phyloP scores from a whole-genome alignment of 2,797 vertebrate species.

The Myotis myotis region DNA sequence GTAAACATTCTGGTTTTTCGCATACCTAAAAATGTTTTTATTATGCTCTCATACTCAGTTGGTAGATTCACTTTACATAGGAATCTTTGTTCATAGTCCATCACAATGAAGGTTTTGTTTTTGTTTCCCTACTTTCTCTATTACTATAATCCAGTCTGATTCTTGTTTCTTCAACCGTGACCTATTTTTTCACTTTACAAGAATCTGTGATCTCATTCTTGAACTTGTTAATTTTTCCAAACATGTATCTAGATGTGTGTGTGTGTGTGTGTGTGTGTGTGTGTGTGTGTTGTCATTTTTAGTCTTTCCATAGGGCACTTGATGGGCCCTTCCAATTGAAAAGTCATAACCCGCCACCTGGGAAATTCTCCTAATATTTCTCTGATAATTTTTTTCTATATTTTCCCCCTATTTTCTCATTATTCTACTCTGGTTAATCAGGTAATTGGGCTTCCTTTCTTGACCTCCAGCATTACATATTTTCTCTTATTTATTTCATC shows the following conservation, averaged over 20 bases:
- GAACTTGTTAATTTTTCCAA: constrained; percentile 13
- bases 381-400: background rate
- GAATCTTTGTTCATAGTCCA: background rate
- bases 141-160: background rate
- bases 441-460: background rate
- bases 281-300: background rate
- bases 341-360: background rate
- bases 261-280: background rate
- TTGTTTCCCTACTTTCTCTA: background rate
- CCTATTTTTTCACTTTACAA: background rate
- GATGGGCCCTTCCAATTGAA: background rate
- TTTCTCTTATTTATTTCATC: background rate
- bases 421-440: background rate
- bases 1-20: background rate
- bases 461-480: background rate
- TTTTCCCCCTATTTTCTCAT: background rate
- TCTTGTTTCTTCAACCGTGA: background rate
- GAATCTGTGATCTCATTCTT: background rate
- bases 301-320: background rate
- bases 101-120: background rate
- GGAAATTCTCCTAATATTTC: background rate
- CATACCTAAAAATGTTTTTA: background rate
- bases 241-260: background rate
- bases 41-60: background rate
- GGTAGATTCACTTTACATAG: background rate